phyloP scores from a whole-genome alignment of 1,140 invertebrate species.

The Forficula auricularia region DNA sequence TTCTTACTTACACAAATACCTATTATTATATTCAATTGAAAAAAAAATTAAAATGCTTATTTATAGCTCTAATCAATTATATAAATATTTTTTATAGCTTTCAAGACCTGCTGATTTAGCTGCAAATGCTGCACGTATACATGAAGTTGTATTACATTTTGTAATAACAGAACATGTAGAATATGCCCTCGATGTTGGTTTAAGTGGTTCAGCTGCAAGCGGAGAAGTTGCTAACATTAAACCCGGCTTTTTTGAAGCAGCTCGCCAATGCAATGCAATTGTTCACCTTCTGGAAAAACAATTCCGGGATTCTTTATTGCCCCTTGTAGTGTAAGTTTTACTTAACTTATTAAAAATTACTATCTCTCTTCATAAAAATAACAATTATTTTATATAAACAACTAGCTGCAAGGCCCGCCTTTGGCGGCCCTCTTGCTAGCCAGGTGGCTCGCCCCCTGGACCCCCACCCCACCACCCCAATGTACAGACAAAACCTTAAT shows the following conservation, averaged over 20 bases:
- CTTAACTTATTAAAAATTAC: slow-evolving; percentile 10
- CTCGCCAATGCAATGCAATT: slow-evolving; percentile 87
- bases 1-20: too few relatives aligned
- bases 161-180: slow-evolving; percentile 86
- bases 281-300: slow-evolving; percentile 91
- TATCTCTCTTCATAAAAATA: too few relatives aligned
- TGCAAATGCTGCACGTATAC: slow-evolving; percentile 61
- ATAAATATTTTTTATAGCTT: slow-evolving; percentile 37
- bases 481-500: too few relatives aligned
- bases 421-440: too few relatives aligned
- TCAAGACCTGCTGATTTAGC: slow-evolving; percentile 65
- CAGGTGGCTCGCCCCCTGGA: too few relatives aligned
- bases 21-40: too few relatives aligned
- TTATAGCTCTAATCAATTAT: too few relatives aligned
- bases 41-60: too few relatives aligned
- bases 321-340: slow-evolving; percentile 58
- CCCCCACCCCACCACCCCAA: too few relatives aligned
- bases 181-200: slow-evolving; percentile 84
- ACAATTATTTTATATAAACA: too few relatives aligned
- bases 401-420: too few relatives aligned
- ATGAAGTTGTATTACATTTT: slow-evolving; percentile 74
- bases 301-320: slow-evolving; percentile 75
- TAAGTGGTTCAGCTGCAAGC: slow-evolving; percentile 81
- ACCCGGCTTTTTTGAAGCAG: slow-evolving; percentile 82
- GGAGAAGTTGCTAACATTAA: slow-evolving; percentile 45